Evolutionary conservation across 2,113 vertebrate genomes (phyloP).

Genomic region (Sebastes schlegelii): DNA sequence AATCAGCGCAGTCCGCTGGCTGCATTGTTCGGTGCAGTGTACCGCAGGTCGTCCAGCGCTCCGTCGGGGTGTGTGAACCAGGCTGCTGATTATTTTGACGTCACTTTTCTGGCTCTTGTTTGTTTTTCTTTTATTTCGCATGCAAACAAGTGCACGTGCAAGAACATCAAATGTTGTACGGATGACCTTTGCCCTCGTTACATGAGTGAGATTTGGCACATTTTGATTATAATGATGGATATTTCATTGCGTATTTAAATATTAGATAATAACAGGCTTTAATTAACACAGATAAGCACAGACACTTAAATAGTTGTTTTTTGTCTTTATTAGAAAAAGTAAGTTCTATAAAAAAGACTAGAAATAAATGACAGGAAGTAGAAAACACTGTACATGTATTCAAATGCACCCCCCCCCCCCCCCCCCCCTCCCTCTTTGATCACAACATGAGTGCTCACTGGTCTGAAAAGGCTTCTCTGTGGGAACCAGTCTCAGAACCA

Average conservation of each 20-base stretch:
- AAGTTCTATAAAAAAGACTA: constrained; percentile 11
- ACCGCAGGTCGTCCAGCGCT: too few species aligned
- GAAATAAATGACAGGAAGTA: constrained; percentile 17
- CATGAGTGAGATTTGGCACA: background rate
- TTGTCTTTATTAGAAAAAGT: constrained; percentile 53
- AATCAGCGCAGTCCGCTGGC: background rate
- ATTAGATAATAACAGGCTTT: background rate
- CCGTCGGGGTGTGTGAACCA: constrained; percentile 8
- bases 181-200: background rate
- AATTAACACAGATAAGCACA: background rate
- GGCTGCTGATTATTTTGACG: constrained; percentile 2
- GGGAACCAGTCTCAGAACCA: constrained; percentile 21
- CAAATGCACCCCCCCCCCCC: constrained; percentile 34
- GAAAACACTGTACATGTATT: constrained; percentile 47
- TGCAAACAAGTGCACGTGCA: constrained; percentile 8
- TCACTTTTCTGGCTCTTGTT: constrained; percentile 13
- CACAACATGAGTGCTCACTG: constrained; percentile 15
- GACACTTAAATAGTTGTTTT: background rate
- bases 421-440: constrained; percentile 19
- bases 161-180: background rate
- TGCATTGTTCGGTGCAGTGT: constrained; percentile 41
- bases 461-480: constrained; percentile 14
- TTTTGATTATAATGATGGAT: background rate
- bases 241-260: background rate
- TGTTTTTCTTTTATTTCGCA: constrained; percentile 30